Evolutionary conservation across 2,797 vertebrate genomes (phyloP), one percentile per base, ranked within the genome.

Genomic region (Siniperca scherzeri): DNA sequence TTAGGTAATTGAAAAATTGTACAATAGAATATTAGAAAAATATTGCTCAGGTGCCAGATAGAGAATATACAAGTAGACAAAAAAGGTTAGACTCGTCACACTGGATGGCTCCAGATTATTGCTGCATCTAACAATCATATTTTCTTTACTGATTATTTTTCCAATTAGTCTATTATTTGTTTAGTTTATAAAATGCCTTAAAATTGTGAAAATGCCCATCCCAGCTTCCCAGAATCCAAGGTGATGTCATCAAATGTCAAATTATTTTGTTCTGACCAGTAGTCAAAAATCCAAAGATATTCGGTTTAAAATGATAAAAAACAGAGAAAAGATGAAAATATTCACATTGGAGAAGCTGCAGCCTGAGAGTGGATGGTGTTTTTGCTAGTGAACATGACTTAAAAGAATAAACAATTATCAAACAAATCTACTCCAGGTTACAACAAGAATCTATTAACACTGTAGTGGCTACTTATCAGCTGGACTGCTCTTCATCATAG

Each of bases 271-370:
- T 68, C 36, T 6, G 3, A n/a, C 30, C 11, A 42, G 46, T n/a
- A 19, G 14, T 77, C 44, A 27, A 60, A 61, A 74, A 75, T 17
- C 17, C 2, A 9, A 53, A 56, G 22, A 50, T 55, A 61, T 56
- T 64, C 25, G 36, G 44, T 52, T 66, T 73, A 7, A 14, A 55
- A 36, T 36, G 33, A 70, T 36, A n/a, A 38, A 25, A 66, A 44
- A 11, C 6, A 42, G 3, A 73, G 46, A 64, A 67, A 60, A 72
- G 11, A 14, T 56, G 7, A 70, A 59, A 27, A 78, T 46, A 65
- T 21, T 74, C 25, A 55, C 68, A 55, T 22, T 53, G 36, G 65
- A 82, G 33, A 61, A 76, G 46, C 53, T 74, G 48, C n/a, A 71
- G 14, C 27, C 17, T 66, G 27, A 67, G 21, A 62, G n/a, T 33